Base-by-base conservation (phyloP, 1,140 invertebrate species). In the Penaeus indicus region DNA sequence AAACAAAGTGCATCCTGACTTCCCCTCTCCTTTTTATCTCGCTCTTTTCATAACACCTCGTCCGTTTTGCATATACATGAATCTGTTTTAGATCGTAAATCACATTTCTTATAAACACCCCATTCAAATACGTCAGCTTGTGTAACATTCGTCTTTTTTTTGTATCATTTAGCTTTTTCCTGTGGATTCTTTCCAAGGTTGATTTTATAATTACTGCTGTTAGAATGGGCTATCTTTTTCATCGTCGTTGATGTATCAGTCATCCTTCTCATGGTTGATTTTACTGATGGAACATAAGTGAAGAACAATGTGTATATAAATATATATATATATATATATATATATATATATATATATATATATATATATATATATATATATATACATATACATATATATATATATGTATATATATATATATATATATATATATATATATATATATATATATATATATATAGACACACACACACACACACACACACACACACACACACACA, bases 251-350 rank as follows among this genome's bases (percentile, higher is more conserved):
- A 32, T 32, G 32, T 32, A 32, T 32, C 32, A 32, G 32, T 32
- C 32, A 32, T 32, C 32, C 32, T 32, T 32, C 32, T 32, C 32
- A 32, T 32, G 32, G 32, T 32, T 32, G 32, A 32, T 27, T 7
- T 19, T 11, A 25, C 19, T 2, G 32, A 27, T 69, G 32, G 18
- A 22, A 22, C 11, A 69, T 3, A 69, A 69, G n/a, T 27, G 10
- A 27, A 18, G n/a, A 7, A 27, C 18, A 5, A 13, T 69, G 27
- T 22, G 16, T 25, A 72, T 22, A 72, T 72, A 72, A 25, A 72
- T 72, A 72, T 72, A 25, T 72, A 72, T 72, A 72, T 72, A 72
- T 72, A 72, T 72, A 72, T 72, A 72, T 72, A 72, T 72, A 72
- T 72, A 72, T 72, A 72, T 72, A 72, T 72, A 72, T 72, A 72